Evolutionary conservation across 2,797 vertebrate genomes (phyloP), one percentile per base, ranked within the genome.

Genomic region (Acrossocheilus fasciatus): DNA sequence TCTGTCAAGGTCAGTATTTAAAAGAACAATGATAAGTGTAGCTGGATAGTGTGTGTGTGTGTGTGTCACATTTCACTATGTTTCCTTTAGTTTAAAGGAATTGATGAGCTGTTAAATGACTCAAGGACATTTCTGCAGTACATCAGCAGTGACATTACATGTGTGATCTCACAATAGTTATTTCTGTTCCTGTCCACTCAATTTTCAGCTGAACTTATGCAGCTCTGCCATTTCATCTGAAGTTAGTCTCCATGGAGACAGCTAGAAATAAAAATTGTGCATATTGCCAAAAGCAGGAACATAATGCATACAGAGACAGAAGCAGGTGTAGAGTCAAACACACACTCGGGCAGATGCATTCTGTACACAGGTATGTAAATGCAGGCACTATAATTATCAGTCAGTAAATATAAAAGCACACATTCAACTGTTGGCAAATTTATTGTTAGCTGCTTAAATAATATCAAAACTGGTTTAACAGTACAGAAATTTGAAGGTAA

Each of bases 231-330:
- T 87, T 83, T 90, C 79, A 43, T 45, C 77, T 84, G 68, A 86
- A 80, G 76, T 83, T 88, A 17, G 17, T 91, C 84, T 82, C 87
- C 81, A 82, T 87, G 85, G 88, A 86, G 75, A 91, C 50, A 8
- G 26, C 41, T 9, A 41, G 54, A 82, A 83, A 79, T 66, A 18
- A 17, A 82, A 75, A 62, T 64, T 41, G n/a, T 66, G 70, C 62
- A 83, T 59, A 69, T 76, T 84, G 69, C 86, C 82, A 50, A 86
- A 72, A 45, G 68, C 77, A 82, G 34, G 36, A 43, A 52, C 50
- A 23, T 15, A 34, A 81, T 47, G 69, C 47, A 30, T n/a, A 30
- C 26, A 54, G 54, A 68, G 54, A 83, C 54, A 34, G 57, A 66
- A 66, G 36, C 50, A 78, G 64, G 47, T 85, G 64, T 77, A 17